phyloP scores from a whole-genome alignment of 2,888 invertebrate species.

The Hedychridium roseum region DNA sequence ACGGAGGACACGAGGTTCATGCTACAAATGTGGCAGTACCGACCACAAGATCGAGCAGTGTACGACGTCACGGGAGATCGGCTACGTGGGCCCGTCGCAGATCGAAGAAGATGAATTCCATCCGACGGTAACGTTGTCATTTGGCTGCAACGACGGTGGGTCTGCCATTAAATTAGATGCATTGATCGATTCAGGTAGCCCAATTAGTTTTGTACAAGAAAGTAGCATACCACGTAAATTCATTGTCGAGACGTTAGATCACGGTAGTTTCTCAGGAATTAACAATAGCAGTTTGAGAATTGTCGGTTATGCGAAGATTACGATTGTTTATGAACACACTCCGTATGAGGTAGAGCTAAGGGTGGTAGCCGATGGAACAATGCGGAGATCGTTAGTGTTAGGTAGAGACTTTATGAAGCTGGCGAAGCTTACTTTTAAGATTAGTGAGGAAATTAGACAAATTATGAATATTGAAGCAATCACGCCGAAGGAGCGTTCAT shows the following conservation, averaged over 20 bases:
- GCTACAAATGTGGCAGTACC: neutral
- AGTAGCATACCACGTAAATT: neutral
- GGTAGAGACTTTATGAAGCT: constrained; percentile 13
- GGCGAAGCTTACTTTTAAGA: neutral
- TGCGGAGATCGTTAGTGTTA: constrained; percentile 3
- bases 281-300: constrained; percentile 3
- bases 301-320: neutral
- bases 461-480: constrained; percentile 11
- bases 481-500: too few species aligned
- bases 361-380: neutral
- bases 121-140: constrained; percentile 2
- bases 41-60: constrained; percentile 1
- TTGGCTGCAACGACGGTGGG: too few species aligned
- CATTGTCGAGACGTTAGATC: fast-evolving
- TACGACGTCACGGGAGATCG: neutral
- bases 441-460: neutral
- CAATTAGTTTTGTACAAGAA: neutral
- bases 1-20: neutral
- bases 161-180: neutral
- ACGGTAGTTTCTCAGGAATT: neutral
- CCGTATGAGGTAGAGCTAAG: neutral
- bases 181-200: neutral
- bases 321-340: neutral
- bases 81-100: constrained; percentile 1
- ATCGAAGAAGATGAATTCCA: neutral